Evolutionary conservation across 2,113 vertebrate genomes (phyloP).

Genomic region (Tamias sibiricus): DNA sequence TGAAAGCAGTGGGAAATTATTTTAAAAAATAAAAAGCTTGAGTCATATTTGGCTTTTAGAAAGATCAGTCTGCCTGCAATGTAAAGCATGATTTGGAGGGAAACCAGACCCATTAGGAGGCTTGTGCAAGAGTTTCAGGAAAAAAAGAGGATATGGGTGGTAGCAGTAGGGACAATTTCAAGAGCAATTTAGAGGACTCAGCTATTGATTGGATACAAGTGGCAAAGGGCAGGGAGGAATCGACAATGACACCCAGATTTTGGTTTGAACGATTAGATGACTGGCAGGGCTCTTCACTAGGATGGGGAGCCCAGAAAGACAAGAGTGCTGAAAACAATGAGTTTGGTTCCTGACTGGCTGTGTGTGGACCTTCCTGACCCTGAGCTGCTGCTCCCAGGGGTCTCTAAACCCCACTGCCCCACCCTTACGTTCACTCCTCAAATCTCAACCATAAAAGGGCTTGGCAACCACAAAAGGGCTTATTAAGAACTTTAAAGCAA

Average conservation of each 20-base stretch:
- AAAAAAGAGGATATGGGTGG: background rate
- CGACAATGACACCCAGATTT: background rate
- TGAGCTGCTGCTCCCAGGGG: background rate
- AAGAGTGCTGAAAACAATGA: background rate
- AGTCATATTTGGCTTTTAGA: background rate
- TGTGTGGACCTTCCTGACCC: background rate
- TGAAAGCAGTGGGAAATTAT: constrained; percentile 14
- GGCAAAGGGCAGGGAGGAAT: background rate
- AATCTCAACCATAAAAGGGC: constrained; percentile 30
- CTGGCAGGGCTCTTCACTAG: background rate
- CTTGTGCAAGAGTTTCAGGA: background rate
- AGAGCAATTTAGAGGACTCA: background rate
- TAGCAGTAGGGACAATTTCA: background rate
- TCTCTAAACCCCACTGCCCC: background rate
- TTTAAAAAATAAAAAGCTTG: background rate
- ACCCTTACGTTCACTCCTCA: background rate
- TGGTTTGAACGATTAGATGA: background rate
- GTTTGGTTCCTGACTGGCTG: no score
- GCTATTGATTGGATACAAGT: background rate
- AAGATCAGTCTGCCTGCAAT: background rate
- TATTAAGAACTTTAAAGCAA: constrained; percentile 61
- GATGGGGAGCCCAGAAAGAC: background rate
- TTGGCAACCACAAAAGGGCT: constrained; percentile 30
- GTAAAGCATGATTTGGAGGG: background rate
- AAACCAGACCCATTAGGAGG: background rate